Evolutionary conservation across 2,113 vertebrate species (phyloP).

Genomic region (Cromileptes altivelis): DNA sequence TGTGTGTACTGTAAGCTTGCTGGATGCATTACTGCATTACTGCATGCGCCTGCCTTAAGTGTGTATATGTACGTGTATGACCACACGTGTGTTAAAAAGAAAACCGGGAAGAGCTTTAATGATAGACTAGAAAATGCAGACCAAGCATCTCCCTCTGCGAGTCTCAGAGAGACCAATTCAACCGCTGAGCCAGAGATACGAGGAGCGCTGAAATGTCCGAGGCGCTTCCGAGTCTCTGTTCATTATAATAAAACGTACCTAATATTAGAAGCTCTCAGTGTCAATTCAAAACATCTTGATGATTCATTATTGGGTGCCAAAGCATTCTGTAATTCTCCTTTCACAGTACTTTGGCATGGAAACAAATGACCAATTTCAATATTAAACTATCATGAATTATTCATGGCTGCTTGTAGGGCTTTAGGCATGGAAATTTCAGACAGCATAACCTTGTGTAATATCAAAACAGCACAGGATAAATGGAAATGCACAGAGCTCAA

Average conservation of each 20-base stretch:
- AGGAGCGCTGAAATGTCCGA: conserved; percentile 29
- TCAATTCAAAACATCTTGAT: conserved; percentile 69
- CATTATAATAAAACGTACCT: conserved; percentile 53
- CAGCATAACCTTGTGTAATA: conserved; percentile 67
- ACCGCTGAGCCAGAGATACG: conserved; percentile 27
- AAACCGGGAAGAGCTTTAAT: conserved; percentile 61
- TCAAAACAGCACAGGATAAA: conserved; percentile 66
- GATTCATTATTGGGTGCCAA: conserved; percentile 68
- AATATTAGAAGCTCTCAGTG: conserved; percentile 47
- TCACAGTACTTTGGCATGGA: conserved; percentile 66
- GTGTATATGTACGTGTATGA: not conserved
- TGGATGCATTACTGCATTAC: conserved; percentile 6
- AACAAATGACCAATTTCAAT: conserved; percentile 79
- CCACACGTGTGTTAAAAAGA: conserved; percentile 20
- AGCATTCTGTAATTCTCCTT: conserved; percentile 64
- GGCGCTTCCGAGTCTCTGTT: conserved; percentile 44
- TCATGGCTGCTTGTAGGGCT: conserved; percentile 55
- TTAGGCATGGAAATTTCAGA: conserved; percentile 57
- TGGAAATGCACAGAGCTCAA: conserved; percentile 42
- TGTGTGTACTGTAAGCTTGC: not conserved
- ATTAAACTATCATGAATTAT: conserved; percentile 74
- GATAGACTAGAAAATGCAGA: conserved; percentile 64
- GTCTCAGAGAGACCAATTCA: conserved; percentile 69
- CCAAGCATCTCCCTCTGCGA: conserved; percentile 55
- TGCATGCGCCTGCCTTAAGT: not conserved